phyloP scores from a whole-genome alignment of 2,888 invertebrate genomes.

The Creontiades dilutus region DNA sequence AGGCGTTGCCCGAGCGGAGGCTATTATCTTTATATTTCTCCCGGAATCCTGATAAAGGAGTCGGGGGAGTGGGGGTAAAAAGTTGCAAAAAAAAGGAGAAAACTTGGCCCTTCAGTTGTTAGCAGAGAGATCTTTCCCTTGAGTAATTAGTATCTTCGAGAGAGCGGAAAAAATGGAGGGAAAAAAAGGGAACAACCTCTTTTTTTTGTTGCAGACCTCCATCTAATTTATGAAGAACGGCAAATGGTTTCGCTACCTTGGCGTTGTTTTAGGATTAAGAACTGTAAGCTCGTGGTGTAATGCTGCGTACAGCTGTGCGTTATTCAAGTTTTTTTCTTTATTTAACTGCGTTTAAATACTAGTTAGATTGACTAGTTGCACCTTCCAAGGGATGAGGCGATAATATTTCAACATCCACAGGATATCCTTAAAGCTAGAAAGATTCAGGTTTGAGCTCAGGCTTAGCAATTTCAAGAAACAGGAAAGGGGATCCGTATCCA shows the following conservation, averaged over 20 bases:
- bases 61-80: background rate
- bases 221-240: background rate
- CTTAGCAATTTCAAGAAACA: no score
- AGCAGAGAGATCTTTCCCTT: constrained; percentile 30
- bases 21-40: constrained; percentile 55
- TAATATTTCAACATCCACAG: no score
- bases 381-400: no score
- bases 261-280: no score
- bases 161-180: background rate
- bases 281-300: no score
- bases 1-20: constrained; percentile 10
- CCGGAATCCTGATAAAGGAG: constrained; percentile 22
- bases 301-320: no score
- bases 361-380: no score
- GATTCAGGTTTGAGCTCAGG: no score
- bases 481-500: no score
- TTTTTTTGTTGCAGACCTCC: background rate
- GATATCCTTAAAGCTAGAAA: no score
- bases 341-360: no score
- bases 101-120: constrained; percentile 30
- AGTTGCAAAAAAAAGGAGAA: constrained; percentile 26
- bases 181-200: background rate
- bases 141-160: constrained; percentile 48
- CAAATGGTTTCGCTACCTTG: background rate
- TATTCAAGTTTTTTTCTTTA: no score